Base-by-base conservation (phyloP, 2,888 invertebrate species). In the Brenthis hecate region DNA sequence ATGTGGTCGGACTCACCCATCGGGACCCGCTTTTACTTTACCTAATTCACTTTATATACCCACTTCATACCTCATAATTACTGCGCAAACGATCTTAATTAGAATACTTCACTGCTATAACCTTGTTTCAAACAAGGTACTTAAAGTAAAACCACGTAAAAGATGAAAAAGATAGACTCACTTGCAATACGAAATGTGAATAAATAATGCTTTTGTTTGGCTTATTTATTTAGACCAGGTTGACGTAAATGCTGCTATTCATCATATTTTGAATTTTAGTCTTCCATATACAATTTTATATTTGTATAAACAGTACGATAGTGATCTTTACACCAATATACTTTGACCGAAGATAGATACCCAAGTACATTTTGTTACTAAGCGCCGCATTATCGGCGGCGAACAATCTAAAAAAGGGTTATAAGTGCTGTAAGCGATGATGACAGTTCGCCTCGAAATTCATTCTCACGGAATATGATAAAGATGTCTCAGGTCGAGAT, bases 311-410 rank as follows among this genome's bases (percentile, higher is more conserved):
- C n/a, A 51, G 19, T 28, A 13, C n/a, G 60, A 72, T 70, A 54
- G 28, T 65, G 63, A 70, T 70, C 62, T 65, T 58, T 58, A 70
- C 62, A 67, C 51, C 53, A 62, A 65, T 60, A 57, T 65, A 64
- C 63, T 67, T 71, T 58, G 55, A 63, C 61, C 69, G 53, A 70
- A 70, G 70, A 61, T 80, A 81, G 86, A 86, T 86, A 89, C 70
- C 70, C 87, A 88, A 87, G 86, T 83, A 88, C 89, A 90, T 87
- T 91, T 91, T 89, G 91, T 92, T 83, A 85, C 82, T 78, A 83
- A 80, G 82, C 83, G 84, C 78, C 74, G 74, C 78, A 77, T 81
- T 91, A 91, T 92, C 91, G 77, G 80, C 73, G 73, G 78, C 76
- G 80, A 78, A 79, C 79, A 81, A 88, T 88, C 87, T 84, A 78